Conservation (phyloP, 2,113 vertebrate species). For the Lonchura striata region DNA sequence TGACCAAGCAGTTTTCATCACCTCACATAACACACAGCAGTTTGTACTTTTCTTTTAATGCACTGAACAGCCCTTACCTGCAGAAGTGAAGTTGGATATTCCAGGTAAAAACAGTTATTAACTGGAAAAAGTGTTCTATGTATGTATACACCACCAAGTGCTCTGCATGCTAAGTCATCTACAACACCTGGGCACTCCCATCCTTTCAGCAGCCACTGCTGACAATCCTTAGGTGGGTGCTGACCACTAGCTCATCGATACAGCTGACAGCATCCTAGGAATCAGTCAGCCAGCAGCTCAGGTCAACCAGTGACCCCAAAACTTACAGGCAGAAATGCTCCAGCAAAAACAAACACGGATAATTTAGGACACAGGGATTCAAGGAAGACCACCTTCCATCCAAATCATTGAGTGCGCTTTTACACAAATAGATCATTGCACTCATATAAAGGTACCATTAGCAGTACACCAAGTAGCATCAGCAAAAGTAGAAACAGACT, state of each 20-base stretch:
- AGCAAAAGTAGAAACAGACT: neutral
- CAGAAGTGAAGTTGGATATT: neutral
- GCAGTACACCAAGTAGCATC: neutral
- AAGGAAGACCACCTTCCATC: neutral
- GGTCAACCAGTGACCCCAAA: neutral
- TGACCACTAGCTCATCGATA: neutral
- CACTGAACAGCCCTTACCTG: neutral
- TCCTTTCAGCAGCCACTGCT: neutral
- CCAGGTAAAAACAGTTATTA: neutral
- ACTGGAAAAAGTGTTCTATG: neutral
- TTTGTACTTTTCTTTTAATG: neutral
- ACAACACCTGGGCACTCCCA: neutral
- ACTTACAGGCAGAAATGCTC: neutral
- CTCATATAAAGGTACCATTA: neutral
- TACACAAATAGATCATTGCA: neutral
- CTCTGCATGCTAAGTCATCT: neutral
- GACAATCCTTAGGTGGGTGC: neutral
- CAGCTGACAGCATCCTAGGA: neutral
- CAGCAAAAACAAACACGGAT: neutral
- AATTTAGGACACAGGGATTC: neutral
- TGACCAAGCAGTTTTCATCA: neutral
- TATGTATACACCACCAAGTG: neutral
- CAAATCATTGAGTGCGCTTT: neutral
- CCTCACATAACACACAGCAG: neutral
- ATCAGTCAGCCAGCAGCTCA: neutral